Conservation (phyloP, 1,140 invertebrate genomes). For the Potamilus streckersoni region DNA sequence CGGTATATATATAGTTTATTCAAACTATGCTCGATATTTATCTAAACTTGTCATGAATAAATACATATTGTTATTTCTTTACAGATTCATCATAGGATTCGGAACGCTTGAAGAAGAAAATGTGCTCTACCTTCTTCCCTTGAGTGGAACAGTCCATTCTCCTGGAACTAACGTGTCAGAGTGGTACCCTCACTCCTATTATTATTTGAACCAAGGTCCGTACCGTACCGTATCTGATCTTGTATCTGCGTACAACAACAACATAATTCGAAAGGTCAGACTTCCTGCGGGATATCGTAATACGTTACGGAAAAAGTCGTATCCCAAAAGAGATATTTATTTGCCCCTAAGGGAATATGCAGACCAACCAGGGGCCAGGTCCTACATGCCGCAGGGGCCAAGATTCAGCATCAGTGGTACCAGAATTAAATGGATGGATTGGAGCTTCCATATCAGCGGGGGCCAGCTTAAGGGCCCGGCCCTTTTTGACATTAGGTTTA, state of each 20-base stretch:
- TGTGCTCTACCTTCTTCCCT: not conserved
- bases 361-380: conserved; percentile 29
- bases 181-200: conserved; percentile 9
- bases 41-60: too few species aligned
- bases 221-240: not conserved
- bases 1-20: too few species aligned
- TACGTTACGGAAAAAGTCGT: not conserved
- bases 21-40: too few species aligned
- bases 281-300: conserved; percentile 1
- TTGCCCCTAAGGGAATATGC: conserved; percentile 1
- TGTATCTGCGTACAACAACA: not conserved
- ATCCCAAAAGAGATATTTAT: conserved; percentile 7
- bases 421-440: conserved; percentile 11
- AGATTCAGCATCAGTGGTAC: conserved; percentile 41
- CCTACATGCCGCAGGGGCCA: conserved; percentile 43
- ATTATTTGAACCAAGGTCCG: conserved; percentile 13
- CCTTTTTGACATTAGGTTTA: conserved; percentile 45
- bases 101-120: too few species aligned
- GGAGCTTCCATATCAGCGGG: conserved; percentile 37
- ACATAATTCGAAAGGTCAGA: not conserved
- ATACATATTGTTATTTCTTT: too few species aligned
- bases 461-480: conserved; percentile 40
- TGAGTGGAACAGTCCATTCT: conserved; percentile 8
- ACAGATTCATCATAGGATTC: too few species aligned
- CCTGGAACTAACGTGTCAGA: conserved; percentile 10